These are phyloP conservation scores for Cryptocephalus moraei DNA, from an alignment of 2,888 invertebrate genomes.

Conservation along the genomic window DNA sequence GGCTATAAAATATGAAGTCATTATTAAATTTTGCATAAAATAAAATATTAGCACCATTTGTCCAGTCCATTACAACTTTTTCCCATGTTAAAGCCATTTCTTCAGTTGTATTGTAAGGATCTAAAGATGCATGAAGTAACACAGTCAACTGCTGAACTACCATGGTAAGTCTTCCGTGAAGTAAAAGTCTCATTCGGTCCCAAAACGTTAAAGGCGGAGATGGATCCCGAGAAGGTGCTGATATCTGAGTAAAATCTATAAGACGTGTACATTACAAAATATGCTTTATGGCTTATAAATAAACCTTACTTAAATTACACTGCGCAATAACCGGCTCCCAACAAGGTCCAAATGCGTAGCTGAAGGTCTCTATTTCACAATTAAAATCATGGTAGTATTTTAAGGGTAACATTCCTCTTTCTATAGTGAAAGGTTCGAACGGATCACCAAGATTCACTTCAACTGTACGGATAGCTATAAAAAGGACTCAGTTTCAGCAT, in stretches of 20 bases:
- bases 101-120: constrained; percentile 98
- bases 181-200: constrained; percentile 88
- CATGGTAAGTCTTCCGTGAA: constrained; percentile 88
- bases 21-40: background rate
- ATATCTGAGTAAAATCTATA: constrained; percentile 74
- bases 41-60: constrained; percentile 53
- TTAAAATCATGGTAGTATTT: constrained; percentile 98
- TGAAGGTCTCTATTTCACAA: constrained; percentile 80
- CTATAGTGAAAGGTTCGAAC: constrained; percentile 71
- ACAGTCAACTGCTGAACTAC: constrained; percentile 82
- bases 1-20: constrained; percentile 37
- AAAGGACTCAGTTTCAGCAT: background rate
- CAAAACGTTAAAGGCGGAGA: constrained; percentile 91
- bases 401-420: constrained; percentile 85
- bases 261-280: constrained; percentile 9
- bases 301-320: constrained; percentile 59
- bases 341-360: constrained; percentile 95
- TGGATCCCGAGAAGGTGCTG: constrained; percentile 82
- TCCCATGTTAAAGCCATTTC: constrained; percentile 98
- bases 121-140: constrained; percentile 86
- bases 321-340: constrained; percentile 97
- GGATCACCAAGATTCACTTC: constrained; percentile 73
- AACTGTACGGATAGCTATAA: constrained; percentile 62
- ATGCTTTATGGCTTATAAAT: no score
- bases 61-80: constrained; percentile 91